Base-by-base conservation (phyloP, 2,888 invertebrate species). In the Tryphoninae sp. region DNA sequence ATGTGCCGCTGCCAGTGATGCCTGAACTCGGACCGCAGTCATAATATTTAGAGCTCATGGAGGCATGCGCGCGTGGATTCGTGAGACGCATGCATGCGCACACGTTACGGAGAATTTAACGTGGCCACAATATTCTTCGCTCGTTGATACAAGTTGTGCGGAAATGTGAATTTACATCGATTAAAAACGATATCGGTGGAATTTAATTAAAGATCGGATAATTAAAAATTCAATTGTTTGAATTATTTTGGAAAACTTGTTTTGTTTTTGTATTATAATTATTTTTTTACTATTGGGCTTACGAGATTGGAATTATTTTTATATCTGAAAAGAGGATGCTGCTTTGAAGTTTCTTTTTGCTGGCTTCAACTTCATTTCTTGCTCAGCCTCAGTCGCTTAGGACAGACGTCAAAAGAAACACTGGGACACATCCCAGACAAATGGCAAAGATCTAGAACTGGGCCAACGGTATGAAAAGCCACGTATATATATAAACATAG, bases 31-130 rank as follows among this genome's bases (percentile, higher is more conserved):
- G 78, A 78, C 72, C 78, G 58, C 81, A 78, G 78, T 82, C 78
- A 78, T 82, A 82, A 82, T 82, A 82, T 82, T 82, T 78, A 78
- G 75, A 78, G 55, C 75, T 69, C 67, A 71, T 72, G 61, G 49
- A 62, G 59, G 68, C 22, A 33, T 58, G 16, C 61, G 49, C 68
- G 9, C 22, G 62, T 62, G 49, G 62, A 71, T 71, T 64, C 58
- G 62, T 69, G 65, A 65, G 59, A 71, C 59, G 45, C 53, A 45
- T 71, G 23, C 23, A 42, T n/a, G 42, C 33, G 19, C 42, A 45
- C 42, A 55, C 55, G 26, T 33, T 13, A 3, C 62, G 23, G 9
- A 40, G 51, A 76, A 61, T 71, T 22, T 59, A 22, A 53, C 45
- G 26, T 9, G 9, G 65, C 13, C 53, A n/a, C 26, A 55, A 61